A percentile compares a stretch with the other conserved stretches of the same genome.
phyloP scores from a whole-genome alignment of 2,113 vertebrate genomes.

The Epinephelus cyanopodus region DNA sequence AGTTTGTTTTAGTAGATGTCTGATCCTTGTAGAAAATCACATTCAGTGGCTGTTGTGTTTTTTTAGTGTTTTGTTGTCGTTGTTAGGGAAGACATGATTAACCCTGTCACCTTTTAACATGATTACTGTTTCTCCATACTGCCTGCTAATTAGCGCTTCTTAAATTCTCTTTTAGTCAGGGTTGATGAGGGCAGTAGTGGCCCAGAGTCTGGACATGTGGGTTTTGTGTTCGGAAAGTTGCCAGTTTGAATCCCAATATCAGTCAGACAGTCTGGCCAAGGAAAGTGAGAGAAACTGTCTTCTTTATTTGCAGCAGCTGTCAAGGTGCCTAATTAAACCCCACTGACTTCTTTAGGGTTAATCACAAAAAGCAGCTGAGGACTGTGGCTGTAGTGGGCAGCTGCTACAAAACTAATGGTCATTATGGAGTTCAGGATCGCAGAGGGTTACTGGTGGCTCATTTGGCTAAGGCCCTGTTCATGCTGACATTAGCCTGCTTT shows the following conservation, averaged over 20 bases:
- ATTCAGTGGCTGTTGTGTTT: neutral
- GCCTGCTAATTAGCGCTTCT: constrained; percentile 12
- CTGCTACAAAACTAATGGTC: neutral
- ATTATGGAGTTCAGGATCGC: neutral
- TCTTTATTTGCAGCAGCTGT: constrained; percentile 14
- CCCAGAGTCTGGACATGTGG: neutral
- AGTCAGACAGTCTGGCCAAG: neutral
- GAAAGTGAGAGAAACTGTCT: neutral
- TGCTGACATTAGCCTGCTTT: neutral
- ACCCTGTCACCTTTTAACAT: neutral
- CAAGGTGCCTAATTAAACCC: constrained; percentile 23
- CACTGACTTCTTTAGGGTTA: neutral
- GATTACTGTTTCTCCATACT: constrained; percentile 1
- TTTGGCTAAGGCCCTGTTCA: neutral
- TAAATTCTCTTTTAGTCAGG: neutral
- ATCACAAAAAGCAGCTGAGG: constrained; percentile 4
- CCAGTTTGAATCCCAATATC: constrained; percentile 15
- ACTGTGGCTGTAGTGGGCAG: neutral
- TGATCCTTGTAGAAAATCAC: neutral
- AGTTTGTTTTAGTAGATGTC: neutral
- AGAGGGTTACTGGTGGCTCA: neutral
- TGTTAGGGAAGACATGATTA: constrained; percentile 14
- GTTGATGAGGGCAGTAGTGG: constrained; percentile 3
- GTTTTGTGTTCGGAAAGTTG: neutral
- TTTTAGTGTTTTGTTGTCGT: constrained; percentile 10